Conservation (phyloP, 2,113 vertebrate genomes). For the Tretioscincus oriximinensis region DNA sequence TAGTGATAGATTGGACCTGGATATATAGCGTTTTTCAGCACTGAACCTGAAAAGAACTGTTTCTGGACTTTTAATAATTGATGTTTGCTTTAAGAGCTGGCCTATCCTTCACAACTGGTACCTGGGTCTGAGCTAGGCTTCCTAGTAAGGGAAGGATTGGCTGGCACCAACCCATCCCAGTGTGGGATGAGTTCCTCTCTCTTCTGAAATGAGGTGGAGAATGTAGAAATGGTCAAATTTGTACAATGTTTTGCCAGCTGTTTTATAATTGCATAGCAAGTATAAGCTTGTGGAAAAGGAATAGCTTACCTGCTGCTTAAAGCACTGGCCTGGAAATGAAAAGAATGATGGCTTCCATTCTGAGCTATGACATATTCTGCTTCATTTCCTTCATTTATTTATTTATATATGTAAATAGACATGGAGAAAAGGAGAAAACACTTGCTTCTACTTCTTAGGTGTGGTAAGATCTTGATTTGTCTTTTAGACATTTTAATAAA, state of each 20-base stretch:
- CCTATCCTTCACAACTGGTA: too few species aligned
- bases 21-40: too few species aligned
- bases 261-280: constrained; percentile 50
- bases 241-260: constrained; percentile 45
- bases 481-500: constrained; percentile 21
- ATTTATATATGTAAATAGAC: background rate
- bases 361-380: background rate
- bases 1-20: too few species aligned
- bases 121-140: too few species aligned
- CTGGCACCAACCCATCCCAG: too few species aligned
- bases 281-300: constrained; percentile 30
- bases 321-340: constrained; percentile 21
- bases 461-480: constrained; percentile 15
- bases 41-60: too few species aligned
- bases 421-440: constrained; percentile 14
- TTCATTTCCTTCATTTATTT: too few species aligned
- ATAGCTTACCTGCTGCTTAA: background rate
- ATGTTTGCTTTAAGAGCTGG: too few species aligned
- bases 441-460: background rate
- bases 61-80: too few species aligned
- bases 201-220: too few species aligned
- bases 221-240: constrained; percentile 6
- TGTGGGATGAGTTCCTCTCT: too few species aligned
- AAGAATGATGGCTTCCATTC: rapidly evolving
- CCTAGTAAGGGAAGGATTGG: too few species aligned